phyloP scores from a whole-genome alignment of 2,797 vertebrate genomes.

The Decapterus maruadsi region DNA sequence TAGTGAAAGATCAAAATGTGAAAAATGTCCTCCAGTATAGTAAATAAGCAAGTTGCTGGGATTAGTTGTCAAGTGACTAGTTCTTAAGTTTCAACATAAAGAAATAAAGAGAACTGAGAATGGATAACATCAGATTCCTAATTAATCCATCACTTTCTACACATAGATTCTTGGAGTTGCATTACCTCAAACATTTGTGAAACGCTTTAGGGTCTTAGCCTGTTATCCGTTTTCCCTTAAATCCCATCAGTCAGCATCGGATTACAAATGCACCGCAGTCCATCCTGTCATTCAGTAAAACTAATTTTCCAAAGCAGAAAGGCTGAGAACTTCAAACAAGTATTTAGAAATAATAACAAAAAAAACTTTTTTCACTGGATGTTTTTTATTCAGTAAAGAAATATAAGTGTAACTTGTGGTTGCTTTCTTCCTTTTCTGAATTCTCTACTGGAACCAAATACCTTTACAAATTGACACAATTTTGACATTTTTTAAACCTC shows the following conservation, averaged over 20 bases:
- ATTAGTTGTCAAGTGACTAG: constrained; percentile 45
- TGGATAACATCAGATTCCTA: constrained; percentile 20
- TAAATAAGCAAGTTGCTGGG: constrained; percentile 28
- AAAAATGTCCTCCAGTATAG: constrained; percentile 18
- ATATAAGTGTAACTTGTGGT: constrained; percentile 34
- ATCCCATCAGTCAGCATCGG: constrained; percentile 14
- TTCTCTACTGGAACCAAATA: constrained; percentile 32
- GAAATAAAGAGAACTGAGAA: constrained; percentile 26
- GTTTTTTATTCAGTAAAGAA: constrained; percentile 46
- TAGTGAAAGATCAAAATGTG: constrained; percentile 23
- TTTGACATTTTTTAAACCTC: constrained; percentile 18
- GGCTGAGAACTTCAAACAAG: constrained; percentile 25
- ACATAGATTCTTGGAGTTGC: constrained; percentile 36
- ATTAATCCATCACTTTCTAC: constrained; percentile 30
- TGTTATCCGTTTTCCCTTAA: constrained; percentile 8
- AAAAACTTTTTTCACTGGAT: constrained; percentile 45
- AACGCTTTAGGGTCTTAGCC: constrained; percentile 38
- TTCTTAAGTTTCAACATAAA: constrained; percentile 26
- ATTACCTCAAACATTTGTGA: constrained; percentile 45
- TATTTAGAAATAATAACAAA: constrained; percentile 7
- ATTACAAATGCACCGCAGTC: constrained; percentile 16
- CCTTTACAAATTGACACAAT: constrained; percentile 33
- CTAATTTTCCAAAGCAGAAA: constrained; percentile 25
- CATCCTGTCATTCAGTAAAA: constrained; percentile 33
- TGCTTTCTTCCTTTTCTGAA: constrained; percentile 19